Base-by-base conservation (phyloP, 2,888 invertebrate genomes). In the Sicus ferrugineus region DNA sequence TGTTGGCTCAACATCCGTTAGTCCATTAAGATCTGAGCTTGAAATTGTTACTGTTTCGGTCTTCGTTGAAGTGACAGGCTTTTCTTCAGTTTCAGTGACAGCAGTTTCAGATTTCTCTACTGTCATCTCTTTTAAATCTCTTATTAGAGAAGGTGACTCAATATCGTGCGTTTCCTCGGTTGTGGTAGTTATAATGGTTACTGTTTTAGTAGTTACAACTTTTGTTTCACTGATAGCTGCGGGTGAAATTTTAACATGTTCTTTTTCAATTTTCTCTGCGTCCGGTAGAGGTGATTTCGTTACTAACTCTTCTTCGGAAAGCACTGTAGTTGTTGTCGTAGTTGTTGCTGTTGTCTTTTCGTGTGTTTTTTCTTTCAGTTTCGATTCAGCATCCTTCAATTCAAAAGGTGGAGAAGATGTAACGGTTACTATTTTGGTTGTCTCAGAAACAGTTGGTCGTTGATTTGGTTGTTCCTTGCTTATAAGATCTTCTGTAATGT, bases 111-210 rank as follows among this genome's bases (percentile, higher is more conserved):
- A 2, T 2, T 1, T 1, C 14, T 7, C 34, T 34, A 9, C 34
- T 34, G n/a, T 34, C 34, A 34, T 34, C 34, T 34, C 9, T 34
- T 7, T 34, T 34, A 34, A 34, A 34, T 34, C 34, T 69, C 61
- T 34, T 28, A 19, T 0, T 19, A 3, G 2, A 9, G 31, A 11
- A 2, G 46, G 56, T 19, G 9, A 38, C 64, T 68, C 67, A 21
- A 59, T 71, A 14, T 66, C 59, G 11, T 69, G 23, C 67, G 67
- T 64, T 0, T 67, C 16, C n/a, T n/a, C n/a, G n/a, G n/a, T n/a
- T 58, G 70, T 52, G 63, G 72, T 63, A 68, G 59, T 66, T 23
- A 74, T 72, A n/a, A 73, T 65, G n/a, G 73, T 62, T 50, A 73
- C 71, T 31, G 74, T 65, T 28, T 52, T 68, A 11, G 72, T 54